These are phyloP conservation scores for Somateria mollissima DNA, from an alignment of 2,797 vertebrate genomes.

Conservation along the genomic window DNA sequence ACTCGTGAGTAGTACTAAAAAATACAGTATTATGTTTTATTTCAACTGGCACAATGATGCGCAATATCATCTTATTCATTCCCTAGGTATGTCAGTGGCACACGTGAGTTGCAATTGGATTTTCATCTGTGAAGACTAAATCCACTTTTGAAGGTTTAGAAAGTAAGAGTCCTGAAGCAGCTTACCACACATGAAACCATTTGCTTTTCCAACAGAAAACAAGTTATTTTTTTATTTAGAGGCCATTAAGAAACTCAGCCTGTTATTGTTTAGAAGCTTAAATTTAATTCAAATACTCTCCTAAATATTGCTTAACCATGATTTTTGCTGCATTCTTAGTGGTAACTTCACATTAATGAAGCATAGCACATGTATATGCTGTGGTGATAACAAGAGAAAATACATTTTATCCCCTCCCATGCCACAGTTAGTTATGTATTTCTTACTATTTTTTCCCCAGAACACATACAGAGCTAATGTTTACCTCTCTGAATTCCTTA, in stretches of 20 bases:
- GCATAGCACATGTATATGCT: neutral
- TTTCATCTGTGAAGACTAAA: constrained; percentile 12
- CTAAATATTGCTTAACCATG: neutral
- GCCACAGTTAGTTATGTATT: neutral
- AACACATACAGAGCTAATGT: neutral
- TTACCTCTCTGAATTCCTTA: neutral
- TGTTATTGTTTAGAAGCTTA: neutral
- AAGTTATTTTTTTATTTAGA: neutral
- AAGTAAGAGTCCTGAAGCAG: neutral
- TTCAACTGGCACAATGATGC: neutral
- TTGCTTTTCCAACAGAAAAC: neutral
- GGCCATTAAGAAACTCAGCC: neutral
- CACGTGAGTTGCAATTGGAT: neutral
- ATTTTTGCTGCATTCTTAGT: neutral
- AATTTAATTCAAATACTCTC: neutral
- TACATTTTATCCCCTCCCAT: neutral
- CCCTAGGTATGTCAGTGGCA: constrained; percentile 9
- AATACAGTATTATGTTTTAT: neutral
- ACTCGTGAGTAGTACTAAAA: neutral
- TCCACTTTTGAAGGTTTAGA: neutral
- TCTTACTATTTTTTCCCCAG: neutral
- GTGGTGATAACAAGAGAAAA: neutral
- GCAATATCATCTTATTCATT: constrained; percentile 17
- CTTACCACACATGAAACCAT: neutral
- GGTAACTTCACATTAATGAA: neutral